Evolutionary conservation across 1,140 invertebrate species (phyloP), one percentile per base, ranked within the genome.

Genomic region (Drosophila ohnishii): DNA sequence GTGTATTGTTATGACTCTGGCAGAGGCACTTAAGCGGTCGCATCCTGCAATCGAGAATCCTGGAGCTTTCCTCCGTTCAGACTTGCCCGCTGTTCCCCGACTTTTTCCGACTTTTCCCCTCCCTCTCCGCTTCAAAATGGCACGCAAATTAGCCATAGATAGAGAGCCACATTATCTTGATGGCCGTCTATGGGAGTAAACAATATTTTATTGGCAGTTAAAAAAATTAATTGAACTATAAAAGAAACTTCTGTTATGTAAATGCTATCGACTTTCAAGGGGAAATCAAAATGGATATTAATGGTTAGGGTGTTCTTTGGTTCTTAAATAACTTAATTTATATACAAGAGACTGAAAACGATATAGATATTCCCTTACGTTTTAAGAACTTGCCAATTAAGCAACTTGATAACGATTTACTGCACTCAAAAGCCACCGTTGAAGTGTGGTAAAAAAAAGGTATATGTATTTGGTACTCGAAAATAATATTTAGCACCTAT

Each of bases 11-110:
- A 86, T 86, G 80, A 77, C 70, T 69, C 61, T 76, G 83, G 66
- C 84, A 73, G 73, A 76, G 84, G 84, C 83, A 87, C 84, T 87
- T 87, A 87, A 87, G 80, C 79, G 79, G 84, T 86, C 84, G 83
- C 83, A 88, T 87, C 47, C 72, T 80, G 63, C 78, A 62, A 66
- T 66, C 47, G 65, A 66, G 61, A 66, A 55, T 66, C 37, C 65
- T 22, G 65, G 65, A 37, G 65, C 37, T 66, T 57, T 71, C 40
- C 72, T 57, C 45, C 39, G 67, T 58, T 28, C 25, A 28, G 25
- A 56, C 48, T 58, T 42, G 32, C 9, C 30, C 35, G 11, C 22
- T n/a, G 39, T 32, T 28, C 25, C 9, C 47, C 32, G 11, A 34
- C 22, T 48, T 30, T 32, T 32, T 28, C 9, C 9, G 8, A 16